Conservation (phyloP, 2,797 vertebrate genomes). For the Semaprochilodus insignis region DNA sequence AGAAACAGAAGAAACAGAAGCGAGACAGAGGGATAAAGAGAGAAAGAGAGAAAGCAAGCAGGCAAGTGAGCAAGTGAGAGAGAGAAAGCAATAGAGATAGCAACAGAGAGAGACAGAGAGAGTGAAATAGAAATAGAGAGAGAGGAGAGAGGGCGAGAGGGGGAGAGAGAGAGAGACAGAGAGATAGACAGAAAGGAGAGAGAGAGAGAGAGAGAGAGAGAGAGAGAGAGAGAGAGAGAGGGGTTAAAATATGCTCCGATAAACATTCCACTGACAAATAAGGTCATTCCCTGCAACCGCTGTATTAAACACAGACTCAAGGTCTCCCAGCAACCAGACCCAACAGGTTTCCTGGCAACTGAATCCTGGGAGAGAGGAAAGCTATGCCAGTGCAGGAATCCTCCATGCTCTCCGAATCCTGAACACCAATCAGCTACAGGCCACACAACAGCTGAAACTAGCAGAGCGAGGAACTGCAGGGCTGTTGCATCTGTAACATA, state of each 20-base stretch:
- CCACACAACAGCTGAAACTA: not conserved
- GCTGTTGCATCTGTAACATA: not conserved
- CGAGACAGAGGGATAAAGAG: too few relatives aligned
- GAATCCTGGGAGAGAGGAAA: conserved; percentile 40
- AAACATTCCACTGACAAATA: conserved; percentile 69
- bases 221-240: not conserved
- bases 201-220: not conserved
- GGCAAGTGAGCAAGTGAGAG: not conserved
- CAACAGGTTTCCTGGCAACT: conserved; percentile 51
- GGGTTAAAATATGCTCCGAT: conserved; percentile 37
- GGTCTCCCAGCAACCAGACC: conserved; percentile 65
- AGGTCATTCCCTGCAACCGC: conserved; percentile 55
- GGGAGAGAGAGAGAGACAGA: not conserved
- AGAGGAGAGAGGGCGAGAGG: not conserved
- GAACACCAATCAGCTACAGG: not conserved
- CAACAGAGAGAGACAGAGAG: not conserved
- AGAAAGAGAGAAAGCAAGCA: not conserved
- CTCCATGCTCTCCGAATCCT: conserved; percentile 23
- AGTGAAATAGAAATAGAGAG: too few relatives aligned
- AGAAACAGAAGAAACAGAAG: not conserved
- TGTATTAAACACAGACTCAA: conserved; percentile 62
- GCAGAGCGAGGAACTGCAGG: conserved; percentile 12
- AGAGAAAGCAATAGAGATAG: not conserved
- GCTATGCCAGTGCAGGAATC: conserved; percentile 41
- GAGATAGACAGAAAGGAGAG: not conserved